Base-by-base conservation (phyloP, 2,888 invertebrate species). In the Watsonalla cultraria region DNA sequence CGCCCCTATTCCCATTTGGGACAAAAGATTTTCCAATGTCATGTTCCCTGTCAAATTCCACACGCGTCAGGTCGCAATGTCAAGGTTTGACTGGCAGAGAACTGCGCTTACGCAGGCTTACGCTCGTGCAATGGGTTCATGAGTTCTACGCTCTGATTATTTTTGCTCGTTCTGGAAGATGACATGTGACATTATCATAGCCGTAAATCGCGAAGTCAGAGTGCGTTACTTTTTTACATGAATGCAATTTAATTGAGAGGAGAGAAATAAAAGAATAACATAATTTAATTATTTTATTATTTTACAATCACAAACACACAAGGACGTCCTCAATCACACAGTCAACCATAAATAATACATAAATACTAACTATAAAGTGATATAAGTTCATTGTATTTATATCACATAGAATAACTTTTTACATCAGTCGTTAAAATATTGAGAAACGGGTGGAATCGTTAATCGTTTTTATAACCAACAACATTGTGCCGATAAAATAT, bases 261-360 rank as follows among this genome's bases (percentile, higher is more conserved):
- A 51, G 60, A 68, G 62, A 56, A 60, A 62, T 56, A 50, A 57
- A 61, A 58, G 58, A 57, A 65, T 51, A 57, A 62, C 66, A 64
- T 49, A 56, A 54, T 57, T 65, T 61, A 68, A 71, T 63, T 69
- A 72, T 69, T 74, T 76, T 78, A 85, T 85, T 84, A 84, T 80
- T 86, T 82, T 79, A 84, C 83, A 83, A 82, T 81, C 85, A 86
- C 90, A 90, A 78, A 64, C 90, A 90, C 76, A 80, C 90, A 88
- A 90, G 90, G 90, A 90, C 90, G 90, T 90, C 90, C 90, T 84
- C 89, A 90, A 75, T 74, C 89, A 90, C 70, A 70, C 89, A 74
- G 75, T 78, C 84, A 79, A 85, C 74, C 80, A 68, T 61, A 84
- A 84, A 79, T 84, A 86, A 84, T 83, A 87, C 83, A 84, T 76